These are phyloP conservation scores for Cyanoderma ruficeps DNA, from an alignment of 2,113 vertebrate species.

Conservation along the genomic window DNA sequence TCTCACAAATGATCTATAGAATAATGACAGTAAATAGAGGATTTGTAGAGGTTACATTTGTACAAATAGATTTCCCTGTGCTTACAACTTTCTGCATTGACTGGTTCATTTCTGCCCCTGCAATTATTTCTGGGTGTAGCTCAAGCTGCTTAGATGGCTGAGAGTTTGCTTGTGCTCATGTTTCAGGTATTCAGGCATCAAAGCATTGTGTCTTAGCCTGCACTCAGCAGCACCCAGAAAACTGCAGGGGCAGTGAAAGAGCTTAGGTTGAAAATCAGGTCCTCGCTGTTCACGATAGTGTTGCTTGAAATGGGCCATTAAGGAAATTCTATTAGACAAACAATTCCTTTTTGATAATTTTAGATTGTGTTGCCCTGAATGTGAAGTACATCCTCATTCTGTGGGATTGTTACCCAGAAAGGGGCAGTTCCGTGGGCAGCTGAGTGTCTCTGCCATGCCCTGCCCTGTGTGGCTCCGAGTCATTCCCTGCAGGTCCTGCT, in stretches of 20 bases:
- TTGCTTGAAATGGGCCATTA: neutral
- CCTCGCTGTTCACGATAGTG: neutral
- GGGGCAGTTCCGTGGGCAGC: neutral
- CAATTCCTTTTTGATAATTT: neutral
- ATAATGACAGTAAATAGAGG: neutral
- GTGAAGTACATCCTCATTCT: rapidly evolving
- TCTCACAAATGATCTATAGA: neutral
- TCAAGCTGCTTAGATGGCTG: neutral
- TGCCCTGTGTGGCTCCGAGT: neutral
- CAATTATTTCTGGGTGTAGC: slow-evolving; percentile 11
- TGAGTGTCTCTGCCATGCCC: too few species aligned
- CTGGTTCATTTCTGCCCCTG: neutral
- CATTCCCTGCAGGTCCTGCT: neutral
- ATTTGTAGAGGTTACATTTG: neutral
- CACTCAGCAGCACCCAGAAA: neutral
- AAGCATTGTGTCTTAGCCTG: neutral
- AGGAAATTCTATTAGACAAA: neutral
- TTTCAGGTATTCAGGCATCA: neutral
- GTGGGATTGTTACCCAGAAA: neutral
- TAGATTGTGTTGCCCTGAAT: neutral
- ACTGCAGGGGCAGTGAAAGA: neutral
- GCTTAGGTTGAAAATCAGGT: neutral
- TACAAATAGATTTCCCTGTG: neutral
- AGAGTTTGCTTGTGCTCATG: neutral
- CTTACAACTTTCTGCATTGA: neutral